Conservation (phyloP, 2,888 invertebrate genomes). For the Geotrupes spiniger region DNA sequence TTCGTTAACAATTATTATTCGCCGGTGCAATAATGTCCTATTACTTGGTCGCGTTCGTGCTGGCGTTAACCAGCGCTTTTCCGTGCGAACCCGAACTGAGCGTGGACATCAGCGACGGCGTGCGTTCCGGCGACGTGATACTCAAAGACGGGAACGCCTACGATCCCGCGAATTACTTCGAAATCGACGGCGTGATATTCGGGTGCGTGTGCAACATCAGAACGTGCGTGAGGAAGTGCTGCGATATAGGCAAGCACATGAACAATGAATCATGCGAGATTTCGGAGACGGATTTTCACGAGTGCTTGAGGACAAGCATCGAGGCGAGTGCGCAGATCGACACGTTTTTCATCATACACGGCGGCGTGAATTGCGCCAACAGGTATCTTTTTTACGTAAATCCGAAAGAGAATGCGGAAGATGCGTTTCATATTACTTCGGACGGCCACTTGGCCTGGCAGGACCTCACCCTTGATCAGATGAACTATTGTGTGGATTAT, state of each 20-base stretch:
- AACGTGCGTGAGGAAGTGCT: slow-evolving; percentile 18
- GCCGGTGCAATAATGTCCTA: too few relatives aligned
- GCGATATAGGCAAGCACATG: slow-evolving; percentile 11
- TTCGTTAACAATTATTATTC: too few relatives aligned
- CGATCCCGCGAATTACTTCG: slow-evolving; percentile 13
- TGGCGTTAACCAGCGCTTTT: too few relatives aligned
- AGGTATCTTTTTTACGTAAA: slow-evolving; percentile 13
- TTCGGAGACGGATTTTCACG: background rate
- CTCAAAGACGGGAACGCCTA: slow-evolving; percentile 19
- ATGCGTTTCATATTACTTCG: slow-evolving; percentile 7
- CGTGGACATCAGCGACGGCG: slow-evolving; percentile 23
- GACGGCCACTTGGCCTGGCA: slow-evolving; percentile 13
- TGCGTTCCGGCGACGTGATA: slow-evolving; percentile 10
- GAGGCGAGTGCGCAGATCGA: background rate
- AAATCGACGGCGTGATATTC: slow-evolving; percentile 9
- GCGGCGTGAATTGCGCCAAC: slow-evolving; percentile 11
- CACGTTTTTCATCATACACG: slow-evolving; percentile 16
- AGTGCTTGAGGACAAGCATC: slow-evolving; percentile 3
- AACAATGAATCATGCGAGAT: slow-evolving; percentile 9
- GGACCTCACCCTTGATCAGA: slow-evolving; percentile 4
- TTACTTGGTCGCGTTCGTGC: too few relatives aligned
- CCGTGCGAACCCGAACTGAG: slow-evolving; percentile 14
- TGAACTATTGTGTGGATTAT: slow-evolving; percentile 17
- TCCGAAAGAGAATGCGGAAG: background rate
- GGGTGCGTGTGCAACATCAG: slow-evolving; percentile 18